Evolutionary conservation across 2,888 invertebrate genomes (phyloP), one percentile per base, ranked within the genome.

Genomic region (Ephialtes manifestator): DNA sequence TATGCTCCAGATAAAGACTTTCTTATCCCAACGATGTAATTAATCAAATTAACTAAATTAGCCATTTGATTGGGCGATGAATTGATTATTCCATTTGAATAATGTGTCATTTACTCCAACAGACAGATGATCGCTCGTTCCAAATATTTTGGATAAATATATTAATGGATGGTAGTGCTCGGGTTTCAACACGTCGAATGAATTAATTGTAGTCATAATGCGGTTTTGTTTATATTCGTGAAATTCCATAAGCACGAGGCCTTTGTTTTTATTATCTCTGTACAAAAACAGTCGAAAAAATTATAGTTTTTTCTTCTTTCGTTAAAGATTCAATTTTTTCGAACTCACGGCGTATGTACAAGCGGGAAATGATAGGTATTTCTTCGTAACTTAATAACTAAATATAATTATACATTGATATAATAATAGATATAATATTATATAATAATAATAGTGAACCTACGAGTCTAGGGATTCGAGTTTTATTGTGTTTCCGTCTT

Each of bases 171-270:
- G 53, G 31, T n/a, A 35, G 31, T 35, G 43, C 5, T 43, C 18
- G 65, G 65, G 35, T 43, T 39, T 65, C 5, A 35, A 39, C 18
- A 48, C 28, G 63, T 31, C 5, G 48, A 60, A 58, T 28, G n/a
- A 48, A 70, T 31, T 68, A 63, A 31, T 76, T 84, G 76, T 51
- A 20, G 68, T 76, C 65, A 20, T 43, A 39, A 65, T 65, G 65
- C 65, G 3, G 3, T 60, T 80, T 76, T 87, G 90, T 72, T 92
- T 92, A 88, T 93, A 92, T 93, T 93, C 92, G 91, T 94, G 92
- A 94, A 93, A 93, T 94, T 93, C 92, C 92, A 93, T 93, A 94
- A 93, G 94, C 94, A 93, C 94, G 92, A 93, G 93, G 94, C 93
- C 93, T 92, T 94, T 91, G 90, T 93, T 91, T 91, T 93, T 92